phyloP scores from a whole-genome alignment of 1,140 invertebrate species.

The Armadillidium nasatum region DNA sequence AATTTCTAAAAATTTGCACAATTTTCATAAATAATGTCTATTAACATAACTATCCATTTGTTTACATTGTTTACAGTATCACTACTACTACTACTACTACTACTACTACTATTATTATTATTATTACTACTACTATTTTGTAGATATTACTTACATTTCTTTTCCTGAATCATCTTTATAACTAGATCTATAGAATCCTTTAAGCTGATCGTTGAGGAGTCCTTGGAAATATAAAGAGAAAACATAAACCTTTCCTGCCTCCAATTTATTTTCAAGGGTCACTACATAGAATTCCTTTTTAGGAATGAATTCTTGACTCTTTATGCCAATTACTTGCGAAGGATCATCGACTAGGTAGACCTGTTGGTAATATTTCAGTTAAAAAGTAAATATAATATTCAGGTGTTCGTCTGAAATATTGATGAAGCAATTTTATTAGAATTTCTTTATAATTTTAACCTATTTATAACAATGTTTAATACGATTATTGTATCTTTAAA shows the following conservation, averaged over 20 bases:
- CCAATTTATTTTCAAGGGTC: conserved; percentile 58
- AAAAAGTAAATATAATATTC: not conserved
- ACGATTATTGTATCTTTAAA: too few relatives aligned
- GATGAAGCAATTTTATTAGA: too few relatives aligned
- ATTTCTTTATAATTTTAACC: too few relatives aligned
- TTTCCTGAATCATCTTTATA: conserved; percentile 38
- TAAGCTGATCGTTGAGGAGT: conserved; percentile 44
- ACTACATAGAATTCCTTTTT: conserved; percentile 70
- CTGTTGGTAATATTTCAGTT: not conserved
- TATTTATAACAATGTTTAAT: too few relatives aligned
- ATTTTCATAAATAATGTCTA: too few relatives aligned
- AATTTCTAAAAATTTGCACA: too few relatives aligned
- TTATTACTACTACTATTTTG: too few relatives aligned
- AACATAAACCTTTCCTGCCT: conserved; percentile 60
- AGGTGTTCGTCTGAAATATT: too few relatives aligned
- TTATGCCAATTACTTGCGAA: not conserved
- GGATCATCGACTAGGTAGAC: not conserved
- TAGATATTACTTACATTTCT: conserved; percentile 32
- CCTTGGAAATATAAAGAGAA: conserved; percentile 52
- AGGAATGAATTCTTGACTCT: conserved; percentile 53
- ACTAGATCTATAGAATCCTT: conserved; percentile 45
- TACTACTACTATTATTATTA: too few relatives aligned
- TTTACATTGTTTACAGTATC: too few relatives aligned
- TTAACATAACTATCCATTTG: too few relatives aligned
- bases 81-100: too few relatives aligned